These are phyloP conservation scores for Eudyptes chrysolophus DNA, from an alignment of 2,113 vertebrate genomes.

Conservation along the genomic window DNA sequence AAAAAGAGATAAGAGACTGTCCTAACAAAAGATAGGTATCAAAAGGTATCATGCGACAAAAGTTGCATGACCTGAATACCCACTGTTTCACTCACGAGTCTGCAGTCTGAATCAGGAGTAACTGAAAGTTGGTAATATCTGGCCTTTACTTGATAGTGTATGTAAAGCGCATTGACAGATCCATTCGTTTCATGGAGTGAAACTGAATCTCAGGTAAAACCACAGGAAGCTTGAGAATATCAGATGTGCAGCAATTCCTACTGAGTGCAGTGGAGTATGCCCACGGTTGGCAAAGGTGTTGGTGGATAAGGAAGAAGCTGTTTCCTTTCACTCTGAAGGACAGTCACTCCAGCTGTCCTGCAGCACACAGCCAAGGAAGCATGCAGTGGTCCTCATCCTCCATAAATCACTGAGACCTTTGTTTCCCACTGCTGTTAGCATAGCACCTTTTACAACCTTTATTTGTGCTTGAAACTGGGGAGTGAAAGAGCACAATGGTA, in stretches of 20 bases:
- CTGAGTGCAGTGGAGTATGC: neutral
- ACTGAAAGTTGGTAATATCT: neutral
- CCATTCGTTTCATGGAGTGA: accelerated
- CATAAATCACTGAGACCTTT: neutral
- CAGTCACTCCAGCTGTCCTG: neutral
- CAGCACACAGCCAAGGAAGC: neutral
- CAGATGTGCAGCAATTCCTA: neutral
- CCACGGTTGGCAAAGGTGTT: neutral
- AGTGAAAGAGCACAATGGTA: neutral
- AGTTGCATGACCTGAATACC: neutral
- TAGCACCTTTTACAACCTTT: neutral
- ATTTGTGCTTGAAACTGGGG: neutral
- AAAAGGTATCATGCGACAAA: neutral
- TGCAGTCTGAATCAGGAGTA: neutral
- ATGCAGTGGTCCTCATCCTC: neutral
- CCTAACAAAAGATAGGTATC: neutral
- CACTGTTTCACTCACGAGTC: neutral
- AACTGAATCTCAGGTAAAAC: neutral
- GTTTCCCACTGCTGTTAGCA: neutral
- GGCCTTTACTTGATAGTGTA: neutral
- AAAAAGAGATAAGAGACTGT: neutral
- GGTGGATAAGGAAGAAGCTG: neutral
- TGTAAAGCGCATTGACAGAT: neutral
- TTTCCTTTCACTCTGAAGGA: neutral
- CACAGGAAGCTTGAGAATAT: neutral